phyloP scores from a whole-genome alignment of 1,140 invertebrate species.

The Nephila pilipes region DNA sequence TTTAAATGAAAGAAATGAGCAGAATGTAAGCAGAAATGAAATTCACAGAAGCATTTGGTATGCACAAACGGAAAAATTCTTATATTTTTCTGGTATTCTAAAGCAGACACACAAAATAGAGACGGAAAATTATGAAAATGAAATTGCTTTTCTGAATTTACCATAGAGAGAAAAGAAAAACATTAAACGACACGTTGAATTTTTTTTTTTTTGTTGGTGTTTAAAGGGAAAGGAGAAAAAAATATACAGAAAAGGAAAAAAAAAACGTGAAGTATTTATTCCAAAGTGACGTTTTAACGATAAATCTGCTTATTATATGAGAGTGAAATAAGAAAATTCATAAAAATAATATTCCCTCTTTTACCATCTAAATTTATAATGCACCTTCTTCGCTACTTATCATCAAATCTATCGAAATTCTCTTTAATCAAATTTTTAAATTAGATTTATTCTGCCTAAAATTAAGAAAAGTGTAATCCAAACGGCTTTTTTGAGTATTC shows the following conservation, averaged over 20 bases:
- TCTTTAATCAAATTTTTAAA: no score
- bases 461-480: no score
- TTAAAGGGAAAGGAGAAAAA: not conserved
- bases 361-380: no score
- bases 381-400: no score
- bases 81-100: not conserved
- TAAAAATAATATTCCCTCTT: no score
- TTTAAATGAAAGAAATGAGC: not conserved
- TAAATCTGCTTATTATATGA: no score
- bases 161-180: not conserved
- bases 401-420: no score
- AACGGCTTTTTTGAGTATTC: no score
- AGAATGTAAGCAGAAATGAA: not conserved
- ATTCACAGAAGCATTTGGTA: not conserved
- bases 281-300: not conserved
- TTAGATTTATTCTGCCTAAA: no score
- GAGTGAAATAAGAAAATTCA: no score
- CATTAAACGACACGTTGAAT: conserved; percentile 7
- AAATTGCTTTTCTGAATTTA: conserved; percentile 47
- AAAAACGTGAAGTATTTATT: not conserved
- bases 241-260: not conserved
- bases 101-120: not conserved
- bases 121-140: conserved; percentile 44
- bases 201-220: not conserved
- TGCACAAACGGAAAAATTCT: not conserved